Conservation (phyloP, 2,888 invertebrate species). For the Calameuta pallipes region DNA sequence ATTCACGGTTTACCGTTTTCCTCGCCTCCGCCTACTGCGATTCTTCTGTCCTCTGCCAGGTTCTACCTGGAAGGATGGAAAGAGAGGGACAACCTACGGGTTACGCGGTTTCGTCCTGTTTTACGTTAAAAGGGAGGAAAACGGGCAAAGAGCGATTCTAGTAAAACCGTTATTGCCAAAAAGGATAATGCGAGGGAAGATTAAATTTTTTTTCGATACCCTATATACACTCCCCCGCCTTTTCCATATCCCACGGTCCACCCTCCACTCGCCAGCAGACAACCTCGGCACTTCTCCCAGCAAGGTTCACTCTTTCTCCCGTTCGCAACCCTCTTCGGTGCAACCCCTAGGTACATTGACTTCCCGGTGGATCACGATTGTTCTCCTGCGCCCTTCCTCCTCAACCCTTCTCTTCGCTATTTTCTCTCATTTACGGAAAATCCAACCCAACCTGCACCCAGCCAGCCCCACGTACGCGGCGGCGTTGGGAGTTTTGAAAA, state of each 20-base stretch:
- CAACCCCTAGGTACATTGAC: neutral
- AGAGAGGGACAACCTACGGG: neutral
- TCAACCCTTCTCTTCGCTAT: neutral
- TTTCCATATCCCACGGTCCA: neutral
- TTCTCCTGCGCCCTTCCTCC: neutral
- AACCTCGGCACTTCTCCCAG: neutral
- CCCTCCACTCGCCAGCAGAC: neutral
- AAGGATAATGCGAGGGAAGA: constrained; percentile 55
- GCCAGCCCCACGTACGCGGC: neutral
- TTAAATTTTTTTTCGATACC: constrained; percentile 49
- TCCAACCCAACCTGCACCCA: neutral
- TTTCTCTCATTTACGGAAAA: neutral
- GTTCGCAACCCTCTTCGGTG: neutral
- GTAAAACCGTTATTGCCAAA: constrained; percentile 51
- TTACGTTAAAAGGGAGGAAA: neutral
- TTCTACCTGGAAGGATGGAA: neutral
- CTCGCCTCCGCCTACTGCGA: constrained; percentile 19
- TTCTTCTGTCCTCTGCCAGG: neutral
- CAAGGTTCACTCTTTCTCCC: neutral
- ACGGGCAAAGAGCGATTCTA: constrained; percentile 14
- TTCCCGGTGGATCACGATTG: neutral
- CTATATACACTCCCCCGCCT: neutral
- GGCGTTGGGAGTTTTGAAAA: neutral
- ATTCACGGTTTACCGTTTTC: constrained; percentile 56
- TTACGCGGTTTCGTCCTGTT: neutral